Evolutionary conservation across 2,797 vertebrate genomes (phyloP), one percentile per base, ranked within the genome.

Genomic region (Euthynnus affinis): DNA sequence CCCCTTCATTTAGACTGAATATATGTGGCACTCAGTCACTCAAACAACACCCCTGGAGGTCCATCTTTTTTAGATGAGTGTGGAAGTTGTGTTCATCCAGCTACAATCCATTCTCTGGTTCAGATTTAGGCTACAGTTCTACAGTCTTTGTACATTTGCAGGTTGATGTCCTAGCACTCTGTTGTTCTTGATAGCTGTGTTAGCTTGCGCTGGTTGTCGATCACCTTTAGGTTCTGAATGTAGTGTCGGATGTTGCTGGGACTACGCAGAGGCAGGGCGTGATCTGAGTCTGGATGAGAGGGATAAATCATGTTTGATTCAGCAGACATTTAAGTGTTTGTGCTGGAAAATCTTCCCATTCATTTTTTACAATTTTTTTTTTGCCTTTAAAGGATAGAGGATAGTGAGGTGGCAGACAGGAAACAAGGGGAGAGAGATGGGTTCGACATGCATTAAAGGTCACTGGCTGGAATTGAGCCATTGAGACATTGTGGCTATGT

Each of bases 191-290:
- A 99, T 3, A 99, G 96, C 89, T 97, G 93, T 3, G 97, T 96
- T 55, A 99, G 95, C 78, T 93, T 96, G 87, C 95, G 96, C 94
- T 98, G 98, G 91, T 96, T 96, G 95, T 99, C 96, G n/a, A 98
- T 98, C 90, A 98, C 97, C 69, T 93, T 95, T 80, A 98, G 94
- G 93, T 97, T 96, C 91, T 97, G 96, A 79, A 98, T 91, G 79
- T 97, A 97, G 0, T 96, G 96, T 62, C 96, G 94, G 87, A 96
- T 93, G 74, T 93, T 96, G 87, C 93, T 89, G 14, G 96, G 92
- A 83, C 78, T 97, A 74, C 96, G 89, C 80, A 95, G 90, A 5
- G 94, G 96, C 78, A 97, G 76, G 5, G 94, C 95, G 74, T 96
- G 94, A 75, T 99, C 97, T 0, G 97, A 99, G 90, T 95, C 97